phyloP scores from a whole-genome alignment of 37 sponge, comb jelly and placozoan genomes.

The Cladorhizidae sp. region DNA sequence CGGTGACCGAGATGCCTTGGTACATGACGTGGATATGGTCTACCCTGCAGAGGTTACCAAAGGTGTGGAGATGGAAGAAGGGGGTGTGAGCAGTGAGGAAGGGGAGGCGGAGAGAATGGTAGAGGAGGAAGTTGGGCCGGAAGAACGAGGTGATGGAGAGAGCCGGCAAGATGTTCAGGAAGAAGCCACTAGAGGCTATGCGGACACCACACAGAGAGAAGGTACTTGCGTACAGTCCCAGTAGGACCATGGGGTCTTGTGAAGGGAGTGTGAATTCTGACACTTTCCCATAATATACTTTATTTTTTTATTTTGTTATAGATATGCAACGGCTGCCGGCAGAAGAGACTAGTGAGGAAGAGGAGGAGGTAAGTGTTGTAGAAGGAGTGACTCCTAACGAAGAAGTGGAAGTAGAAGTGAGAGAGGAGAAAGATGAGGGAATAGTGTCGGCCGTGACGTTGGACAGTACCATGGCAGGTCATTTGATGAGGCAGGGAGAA shows the following conservation, averaged over 20 bases:
- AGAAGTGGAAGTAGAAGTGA: not conserved
- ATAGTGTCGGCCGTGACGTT: not conserved
- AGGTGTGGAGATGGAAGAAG: not conserved
- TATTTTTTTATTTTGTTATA: too few relatives aligned
- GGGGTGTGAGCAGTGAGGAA: not conserved
- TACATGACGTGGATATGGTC: not conserved
- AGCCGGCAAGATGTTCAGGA: not conserved
- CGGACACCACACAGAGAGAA: slow-evolving; percentile 40
- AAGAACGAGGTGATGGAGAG: slow-evolving; percentile 16
- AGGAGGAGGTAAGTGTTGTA: not conserved
- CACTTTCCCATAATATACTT: too few relatives aligned
- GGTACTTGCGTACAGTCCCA: not conserved
- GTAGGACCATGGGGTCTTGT: not conserved
- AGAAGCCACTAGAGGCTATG: slow-evolving; percentile 22
- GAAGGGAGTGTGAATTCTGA: too few relatives aligned
- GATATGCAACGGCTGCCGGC: too few relatives aligned
- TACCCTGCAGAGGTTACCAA: not conserved
- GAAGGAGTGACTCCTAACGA: not conserved
- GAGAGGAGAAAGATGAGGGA: slow-evolving; percentile 19
- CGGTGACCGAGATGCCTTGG: not conserved
- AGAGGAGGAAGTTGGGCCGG: not conserved
- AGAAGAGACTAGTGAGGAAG: not conserved
- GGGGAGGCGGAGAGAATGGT: slow-evolving; percentile 1
- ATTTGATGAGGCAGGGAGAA: not conserved
- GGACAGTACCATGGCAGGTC: not conserved